Evolutionary conservation across 2,888 invertebrate genomes (phyloP).

Genomic region (Noctua pronuba): DNA sequence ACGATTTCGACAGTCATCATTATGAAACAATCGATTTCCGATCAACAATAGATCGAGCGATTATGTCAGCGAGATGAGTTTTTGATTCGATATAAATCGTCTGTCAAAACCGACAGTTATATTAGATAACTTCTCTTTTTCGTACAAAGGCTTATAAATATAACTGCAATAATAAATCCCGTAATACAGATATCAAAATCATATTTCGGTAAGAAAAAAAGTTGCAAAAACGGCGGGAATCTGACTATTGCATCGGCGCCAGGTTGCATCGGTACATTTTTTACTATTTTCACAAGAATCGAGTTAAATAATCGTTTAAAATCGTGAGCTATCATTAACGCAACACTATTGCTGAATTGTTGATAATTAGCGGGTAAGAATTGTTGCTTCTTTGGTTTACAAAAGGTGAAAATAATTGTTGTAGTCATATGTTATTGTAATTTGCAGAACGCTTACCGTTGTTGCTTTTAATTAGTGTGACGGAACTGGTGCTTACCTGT

Average conservation of each 20-base stretch:
- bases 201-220: conserved; percentile 12
- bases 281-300: conserved; percentile 61
- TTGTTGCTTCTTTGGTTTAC: conserved; percentile 11
- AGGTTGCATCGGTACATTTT: conserved; percentile 49
- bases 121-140: conserved; percentile 49
- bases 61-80: conserved; percentile 75
- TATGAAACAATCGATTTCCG: conserved; percentile 74
- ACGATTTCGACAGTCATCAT: conserved; percentile 70
- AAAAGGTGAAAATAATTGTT: conserved; percentile 28
- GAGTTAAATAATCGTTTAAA: conserved; percentile 62
- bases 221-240: conserved; percentile 16
- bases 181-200: conserved; percentile 13
- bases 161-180: conserved; percentile 18
- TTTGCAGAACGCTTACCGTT: conserved; percentile 44
- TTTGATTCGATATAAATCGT: conserved; percentile 68
- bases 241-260: conserved; percentile 5
- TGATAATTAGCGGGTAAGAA: conserved; percentile 45
- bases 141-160: conserved; percentile 17
- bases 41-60: conserved; percentile 68
- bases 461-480: conserved; percentile 17
- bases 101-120: conserved; percentile 41
- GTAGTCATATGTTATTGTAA: background rate
- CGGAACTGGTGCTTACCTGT: conserved; percentile 64
- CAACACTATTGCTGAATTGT: conserved; percentile 47
- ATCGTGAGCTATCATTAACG: conserved; percentile 60